These are phyloP conservation scores for Branchinecta sandiegonensis DNA, from an alignment of 2,888 invertebrate genomes.

Conservation along the genomic window DNA sequence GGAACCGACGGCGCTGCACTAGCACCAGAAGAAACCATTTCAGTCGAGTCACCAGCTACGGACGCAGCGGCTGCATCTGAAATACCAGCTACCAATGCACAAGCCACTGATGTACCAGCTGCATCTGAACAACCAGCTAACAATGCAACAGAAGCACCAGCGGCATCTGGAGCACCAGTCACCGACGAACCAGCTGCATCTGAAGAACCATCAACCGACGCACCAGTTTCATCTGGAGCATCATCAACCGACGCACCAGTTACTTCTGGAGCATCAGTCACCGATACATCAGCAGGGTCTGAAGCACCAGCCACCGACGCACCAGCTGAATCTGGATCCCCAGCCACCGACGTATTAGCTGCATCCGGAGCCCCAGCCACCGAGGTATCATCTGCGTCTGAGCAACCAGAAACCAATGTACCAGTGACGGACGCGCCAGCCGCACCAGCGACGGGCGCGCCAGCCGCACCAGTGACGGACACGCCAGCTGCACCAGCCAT, in stretches of 20 bases:
- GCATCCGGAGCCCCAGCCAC: constrained; percentile 23
- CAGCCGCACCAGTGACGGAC: constrained; percentile 12
- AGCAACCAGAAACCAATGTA: constrained; percentile 27
- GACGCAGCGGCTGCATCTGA: too few relatives aligned
- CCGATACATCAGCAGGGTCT: background rate
- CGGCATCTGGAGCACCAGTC: background rate
- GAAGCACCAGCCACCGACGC: background rate
- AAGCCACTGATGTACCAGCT: constrained; percentile 24
- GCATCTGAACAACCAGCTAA: too few relatives aligned
- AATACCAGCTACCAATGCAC: background rate
- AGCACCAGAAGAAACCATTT: constrained; percentile 5
- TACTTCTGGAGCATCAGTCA: constrained; percentile 24
- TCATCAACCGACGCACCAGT: constrained; percentile 23
- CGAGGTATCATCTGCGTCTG: background rate
- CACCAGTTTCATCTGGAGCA: background rate
- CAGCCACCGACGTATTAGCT: background rate
- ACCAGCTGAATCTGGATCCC: constrained; percentile 12
- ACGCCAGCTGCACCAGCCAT: constrained; percentile 14
- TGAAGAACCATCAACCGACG: constrained; percentile 25
- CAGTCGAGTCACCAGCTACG: too few relatives aligned
- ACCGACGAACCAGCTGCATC: constrained; percentile 24
- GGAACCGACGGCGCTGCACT: background rate
- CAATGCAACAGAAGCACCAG: background rate
- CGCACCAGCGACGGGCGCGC: constrained; percentile 25
- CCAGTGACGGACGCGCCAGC: constrained; percentile 19